These are phyloP conservation scores for Bombus haemorrhoidalis DNA, from an alignment of 1,140 invertebrate genomes.

Conservation along the genomic window DNA sequence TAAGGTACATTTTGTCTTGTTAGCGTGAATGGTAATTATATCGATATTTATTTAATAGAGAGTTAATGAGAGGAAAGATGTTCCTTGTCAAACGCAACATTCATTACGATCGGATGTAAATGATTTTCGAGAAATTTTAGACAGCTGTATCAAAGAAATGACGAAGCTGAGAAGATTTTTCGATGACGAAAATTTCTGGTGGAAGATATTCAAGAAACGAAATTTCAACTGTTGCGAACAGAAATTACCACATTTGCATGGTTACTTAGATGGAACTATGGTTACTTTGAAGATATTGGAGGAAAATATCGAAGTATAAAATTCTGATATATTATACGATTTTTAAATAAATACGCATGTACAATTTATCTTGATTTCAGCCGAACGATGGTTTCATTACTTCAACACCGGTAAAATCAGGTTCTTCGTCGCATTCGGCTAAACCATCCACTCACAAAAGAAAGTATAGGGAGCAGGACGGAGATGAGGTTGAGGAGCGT, in stretches of 20 bases:
- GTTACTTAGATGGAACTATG: constrained; percentile 58
- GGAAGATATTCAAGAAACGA: constrained; percentile 48
- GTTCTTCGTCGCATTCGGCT: background rate
- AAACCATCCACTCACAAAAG: background rate
- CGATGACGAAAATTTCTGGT: constrained; percentile 57
- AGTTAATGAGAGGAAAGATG: background rate
- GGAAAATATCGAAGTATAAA: constrained; percentile 25
- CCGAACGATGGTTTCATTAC: background rate
- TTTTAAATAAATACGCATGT: too few species aligned
- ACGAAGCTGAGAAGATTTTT: constrained; percentile 51
- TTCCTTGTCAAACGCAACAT: background rate
- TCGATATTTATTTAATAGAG: background rate
- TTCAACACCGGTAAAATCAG: background rate
- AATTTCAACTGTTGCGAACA: constrained; percentile 58
- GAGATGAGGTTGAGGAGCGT: background rate
- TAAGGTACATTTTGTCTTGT: background rate
- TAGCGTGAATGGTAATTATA: background rate
- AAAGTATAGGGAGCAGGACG: background rate
- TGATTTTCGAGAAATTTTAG: constrained; percentile 16
- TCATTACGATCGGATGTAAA: constrained; percentile 33
- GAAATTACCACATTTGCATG: constrained; percentile 64
- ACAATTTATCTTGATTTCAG: background rate
- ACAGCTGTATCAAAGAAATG: constrained; percentile 48
- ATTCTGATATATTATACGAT: background rate
- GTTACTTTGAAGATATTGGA: constrained; percentile 60